Conservation (phyloP, 2,888 invertebrate genomes). For the Neelides folsomi region DNA sequence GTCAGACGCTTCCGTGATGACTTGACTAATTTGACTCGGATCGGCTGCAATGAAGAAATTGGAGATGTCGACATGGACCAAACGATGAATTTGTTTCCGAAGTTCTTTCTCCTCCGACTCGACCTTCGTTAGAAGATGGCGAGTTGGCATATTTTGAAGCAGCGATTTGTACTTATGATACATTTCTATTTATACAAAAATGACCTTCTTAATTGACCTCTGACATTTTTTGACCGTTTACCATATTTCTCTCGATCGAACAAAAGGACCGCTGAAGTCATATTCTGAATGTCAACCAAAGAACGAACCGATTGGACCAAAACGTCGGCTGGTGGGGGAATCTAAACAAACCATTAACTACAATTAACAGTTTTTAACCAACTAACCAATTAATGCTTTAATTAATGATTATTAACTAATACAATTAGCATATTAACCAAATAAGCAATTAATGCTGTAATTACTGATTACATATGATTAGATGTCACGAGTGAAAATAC, state of each 20-base stretch:
- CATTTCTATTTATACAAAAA: slow-evolving; percentile 50
- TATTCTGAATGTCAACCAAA: slow-evolving; percentile 66
- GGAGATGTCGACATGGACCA: slow-evolving; percentile 69
- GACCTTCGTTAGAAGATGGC: slow-evolving; percentile 60
- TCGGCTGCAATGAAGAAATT: slow-evolving; percentile 72
- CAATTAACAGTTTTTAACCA: too few relatives aligned
- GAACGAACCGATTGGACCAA: slow-evolving; percentile 70
- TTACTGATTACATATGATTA: too few relatives aligned
- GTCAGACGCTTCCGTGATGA: slow-evolving; percentile 24
- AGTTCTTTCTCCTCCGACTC: slow-evolving; percentile 40
- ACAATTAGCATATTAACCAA: too few relatives aligned
- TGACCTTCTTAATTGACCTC: slow-evolving; percentile 1
- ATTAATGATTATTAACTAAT: too few relatives aligned
- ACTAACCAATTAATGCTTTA: too few relatives aligned
- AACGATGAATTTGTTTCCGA: slow-evolving; percentile 54
- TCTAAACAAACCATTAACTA: too few relatives aligned
- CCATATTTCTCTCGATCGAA: slow-evolving; percentile 53
- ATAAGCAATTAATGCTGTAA: too few relatives aligned
- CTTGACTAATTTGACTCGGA: slow-evolving; percentile 19
- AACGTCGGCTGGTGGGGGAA: slow-evolving; percentile 71
- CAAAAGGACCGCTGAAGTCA: slow-evolving; percentile 80
- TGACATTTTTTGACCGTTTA: neutral
- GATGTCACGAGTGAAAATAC: too few relatives aligned
- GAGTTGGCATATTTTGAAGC: slow-evolving; percentile 73
- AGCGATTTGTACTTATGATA: slow-evolving; percentile 86